Evolutionary conservation across 2,797 vertebrate genomes (phyloP).

Genomic region (Rousettus madagascariensis): DNA sequence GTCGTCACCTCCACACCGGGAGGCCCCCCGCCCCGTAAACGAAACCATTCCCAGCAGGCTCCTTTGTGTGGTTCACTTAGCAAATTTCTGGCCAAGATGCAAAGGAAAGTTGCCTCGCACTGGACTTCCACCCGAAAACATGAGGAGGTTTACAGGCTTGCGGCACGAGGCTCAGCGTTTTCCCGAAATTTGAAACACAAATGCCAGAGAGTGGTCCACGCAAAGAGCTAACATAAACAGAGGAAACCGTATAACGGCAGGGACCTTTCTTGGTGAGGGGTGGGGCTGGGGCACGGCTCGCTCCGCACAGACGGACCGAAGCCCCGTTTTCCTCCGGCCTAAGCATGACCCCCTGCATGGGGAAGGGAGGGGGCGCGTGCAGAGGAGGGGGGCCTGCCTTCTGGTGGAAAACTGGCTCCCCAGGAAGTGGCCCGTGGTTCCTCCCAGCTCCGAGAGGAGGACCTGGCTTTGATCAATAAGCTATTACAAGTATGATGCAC

Average conservation of each 20-base stretch:
- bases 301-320: not conserved
- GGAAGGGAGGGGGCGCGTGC: rapidly evolving
- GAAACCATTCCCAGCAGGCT: not conserved
- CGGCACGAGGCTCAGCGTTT: not conserved
- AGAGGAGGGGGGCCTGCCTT: not conserved
- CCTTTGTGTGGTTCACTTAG: not conserved
- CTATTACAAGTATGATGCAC: slow-evolving; percentile 59
- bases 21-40: rapidly evolving
- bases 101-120: not conserved
- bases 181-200: not conserved
- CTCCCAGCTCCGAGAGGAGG: slow-evolving; percentile 46
- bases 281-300: rapidly evolving
- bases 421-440: not conserved
- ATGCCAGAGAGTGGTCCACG: not conserved
- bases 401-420: not conserved
- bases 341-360: rapidly evolving
- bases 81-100: not conserved
- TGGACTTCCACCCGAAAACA: not conserved
- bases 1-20: rapidly evolving
- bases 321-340: rapidly evolving
- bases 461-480: slow-evolving; percentile 71
- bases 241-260: not conserved
- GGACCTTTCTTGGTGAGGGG: too few species aligned
- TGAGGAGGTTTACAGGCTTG: not conserved
- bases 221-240: too few species aligned